Conservation (phyloP, 1,140 invertebrate genomes). For the Hirudo medicinalis region DNA sequence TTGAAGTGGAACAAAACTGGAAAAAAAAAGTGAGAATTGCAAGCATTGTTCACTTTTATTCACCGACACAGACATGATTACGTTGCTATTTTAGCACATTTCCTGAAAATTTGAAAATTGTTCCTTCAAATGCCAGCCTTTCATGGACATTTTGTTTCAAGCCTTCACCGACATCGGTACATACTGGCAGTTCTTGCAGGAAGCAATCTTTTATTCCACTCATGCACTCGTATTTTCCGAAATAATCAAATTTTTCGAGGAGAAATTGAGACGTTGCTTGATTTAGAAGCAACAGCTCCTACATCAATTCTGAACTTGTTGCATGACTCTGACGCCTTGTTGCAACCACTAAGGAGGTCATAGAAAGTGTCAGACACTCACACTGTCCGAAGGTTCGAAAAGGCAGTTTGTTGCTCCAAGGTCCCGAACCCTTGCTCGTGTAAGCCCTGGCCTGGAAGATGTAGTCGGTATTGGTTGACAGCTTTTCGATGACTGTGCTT, state of each 20-base stretch:
- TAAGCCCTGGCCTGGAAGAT: constrained; percentile 79
- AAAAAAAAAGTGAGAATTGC: too few relatives aligned
- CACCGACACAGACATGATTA: not conserved
- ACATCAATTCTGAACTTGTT: too few relatives aligned
- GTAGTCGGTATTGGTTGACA: constrained; percentile 92
- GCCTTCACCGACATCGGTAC: too few relatives aligned
- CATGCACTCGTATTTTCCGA: too few relatives aligned
- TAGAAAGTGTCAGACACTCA: not conserved
- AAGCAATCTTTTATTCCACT: constrained; percentile 7
- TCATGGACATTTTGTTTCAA: too few relatives aligned
- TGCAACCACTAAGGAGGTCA: not conserved
- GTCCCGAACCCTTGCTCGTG: constrained; percentile 73
- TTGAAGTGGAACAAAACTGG: not conserved
- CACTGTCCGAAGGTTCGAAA: constrained; percentile 15
- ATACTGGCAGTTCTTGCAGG: not conserved
- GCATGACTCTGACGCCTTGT: too few relatives aligned
- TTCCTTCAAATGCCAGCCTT: not conserved
- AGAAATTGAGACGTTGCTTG: too few relatives aligned
- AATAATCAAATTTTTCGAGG: too few relatives aligned
- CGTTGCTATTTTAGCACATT: not conserved
- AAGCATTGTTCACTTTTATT: not conserved
- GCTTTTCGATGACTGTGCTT: constrained; percentile 68
- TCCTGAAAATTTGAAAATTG: not conserved
- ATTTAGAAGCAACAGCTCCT: too few relatives aligned
- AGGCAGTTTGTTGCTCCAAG: constrained; percentile 45